Evolutionary conservation across 1,140 invertebrate genomes (phyloP).

Genomic region (Spodoptera litura): DNA sequence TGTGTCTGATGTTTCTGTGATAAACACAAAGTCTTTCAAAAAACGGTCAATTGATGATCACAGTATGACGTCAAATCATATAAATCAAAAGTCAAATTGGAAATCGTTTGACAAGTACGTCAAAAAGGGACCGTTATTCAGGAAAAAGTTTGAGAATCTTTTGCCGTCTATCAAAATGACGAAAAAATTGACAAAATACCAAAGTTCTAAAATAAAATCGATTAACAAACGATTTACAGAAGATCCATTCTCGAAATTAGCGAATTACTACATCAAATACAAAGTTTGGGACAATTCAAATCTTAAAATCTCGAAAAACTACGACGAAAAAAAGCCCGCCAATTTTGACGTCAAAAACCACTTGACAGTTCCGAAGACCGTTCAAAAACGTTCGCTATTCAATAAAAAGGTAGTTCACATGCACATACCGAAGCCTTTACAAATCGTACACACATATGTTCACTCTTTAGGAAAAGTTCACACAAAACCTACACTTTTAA

Average conservation of each 20-base stretch:
- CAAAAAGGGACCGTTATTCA: slow-evolving; percentile 8
- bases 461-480: slow-evolving; percentile 47
- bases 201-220: slow-evolving; percentile 38
- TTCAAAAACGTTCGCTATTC: slow-evolving; percentile 55
- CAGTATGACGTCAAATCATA: neutral
- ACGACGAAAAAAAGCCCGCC: slow-evolving; percentile 31
- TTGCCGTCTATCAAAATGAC: neutral
- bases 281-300: slow-evolving; percentile 69
- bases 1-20: slow-evolving; percentile 24
- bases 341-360: slow-evolving; percentile 61
- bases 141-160: slow-evolving; percentile 20
- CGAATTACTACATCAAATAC: slow-evolving; percentile 72
- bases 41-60: slow-evolving; percentile 21
- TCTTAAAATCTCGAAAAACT: neutral
- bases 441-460: slow-evolving; percentile 44
- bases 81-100: neutral
- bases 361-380: slow-evolving; percentile 49
- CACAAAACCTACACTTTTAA: slow-evolving; percentile 38
- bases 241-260: slow-evolving; percentile 61
- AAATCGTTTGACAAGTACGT: slow-evolving; percentile 36
- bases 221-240: slow-evolving; percentile 59
- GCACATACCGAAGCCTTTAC: slow-evolving; percentile 51
- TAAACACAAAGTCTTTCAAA: slow-evolving; percentile 39
- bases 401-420: slow-evolving; percentile 32
- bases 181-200: slow-evolving; percentile 44